phyloP scores from a whole-genome alignment of 2,113 vertebrate species.

The Irena cyanogastra region DNA sequence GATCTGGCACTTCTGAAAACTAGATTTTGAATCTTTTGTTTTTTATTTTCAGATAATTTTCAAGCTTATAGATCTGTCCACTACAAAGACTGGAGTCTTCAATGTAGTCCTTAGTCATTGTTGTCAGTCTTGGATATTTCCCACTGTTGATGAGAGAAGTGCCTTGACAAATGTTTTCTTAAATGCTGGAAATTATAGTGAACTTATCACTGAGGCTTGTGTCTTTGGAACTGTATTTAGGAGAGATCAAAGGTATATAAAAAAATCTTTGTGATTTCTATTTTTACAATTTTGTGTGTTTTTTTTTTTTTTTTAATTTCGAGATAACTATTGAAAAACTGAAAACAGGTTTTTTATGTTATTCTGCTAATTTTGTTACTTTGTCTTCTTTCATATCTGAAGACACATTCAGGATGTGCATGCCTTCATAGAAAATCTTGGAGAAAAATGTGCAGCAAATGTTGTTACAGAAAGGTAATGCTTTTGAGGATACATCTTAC shows the following conservation, averaged over 20 bases:
- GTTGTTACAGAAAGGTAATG: constrained; percentile 75
- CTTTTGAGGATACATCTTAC: not conserved
- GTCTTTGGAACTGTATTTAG: constrained; percentile 88
- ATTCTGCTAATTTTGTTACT: not conserved
- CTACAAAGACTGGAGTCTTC: constrained; percentile 87
- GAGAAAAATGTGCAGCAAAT: constrained; percentile 81
- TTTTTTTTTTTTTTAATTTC: not conserved
- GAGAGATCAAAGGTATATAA: constrained; percentile 86
- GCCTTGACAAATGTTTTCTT: constrained; percentile 54
- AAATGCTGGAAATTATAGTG: constrained; percentile 75
- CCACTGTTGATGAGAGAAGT: not conserved
- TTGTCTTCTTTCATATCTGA: constrained; percentile 24
- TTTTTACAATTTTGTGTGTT: not conserved
- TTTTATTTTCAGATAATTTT: constrained; percentile 76
- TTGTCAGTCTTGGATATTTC: constrained; percentile 82
- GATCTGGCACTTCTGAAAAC: not conserved
- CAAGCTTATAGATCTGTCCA: constrained; percentile 84
- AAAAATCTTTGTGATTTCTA: not conserved
- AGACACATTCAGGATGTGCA: constrained; percentile 89
- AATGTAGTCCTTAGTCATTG: constrained; percentile 83
- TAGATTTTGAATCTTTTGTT: not conserved
- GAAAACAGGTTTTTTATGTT: not conserved
- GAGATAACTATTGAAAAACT: not conserved
- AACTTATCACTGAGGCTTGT: constrained; percentile 85
- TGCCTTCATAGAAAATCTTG: constrained; percentile 84